Evolutionary conservation across 2,888 invertebrate species (phyloP).

Genomic region (Catocala fraxini): DNA sequence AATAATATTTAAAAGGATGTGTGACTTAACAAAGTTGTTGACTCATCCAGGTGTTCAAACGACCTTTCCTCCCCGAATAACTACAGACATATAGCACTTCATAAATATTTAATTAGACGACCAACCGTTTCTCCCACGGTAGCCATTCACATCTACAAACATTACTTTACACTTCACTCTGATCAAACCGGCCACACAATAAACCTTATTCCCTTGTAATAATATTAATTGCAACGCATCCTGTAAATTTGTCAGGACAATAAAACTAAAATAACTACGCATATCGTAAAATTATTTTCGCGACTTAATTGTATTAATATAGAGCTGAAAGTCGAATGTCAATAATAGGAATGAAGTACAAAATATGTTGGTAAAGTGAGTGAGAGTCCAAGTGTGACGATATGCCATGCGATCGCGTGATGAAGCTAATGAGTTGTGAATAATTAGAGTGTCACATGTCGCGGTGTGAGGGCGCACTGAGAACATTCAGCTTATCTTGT

Average conservation of each 20-base stretch:
- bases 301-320: conserved; percentile 14
- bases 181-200: conserved; percentile 9
- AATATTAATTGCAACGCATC: conserved; percentile 21
- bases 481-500: conserved; percentile 45
- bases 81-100: conserved; percentile 62
- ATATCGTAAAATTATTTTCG: background rate
- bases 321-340: conserved; percentile 38
- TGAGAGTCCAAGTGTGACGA: conserved; percentile 71
- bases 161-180: conserved; percentile 14
- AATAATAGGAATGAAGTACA: conserved; percentile 9
- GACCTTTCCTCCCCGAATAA: conserved; percentile 72
- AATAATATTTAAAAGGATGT: background rate
- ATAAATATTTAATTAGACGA: conserved; percentile 82
- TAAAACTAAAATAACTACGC: conserved; percentile 13
- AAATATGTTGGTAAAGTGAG: conserved; percentile 31
- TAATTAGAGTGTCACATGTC: conserved; percentile 75
- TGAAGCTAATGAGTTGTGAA: conserved; percentile 73
- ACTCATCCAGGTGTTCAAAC: conserved; percentile 71
- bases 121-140: conserved; percentile 80
- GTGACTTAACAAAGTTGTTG: conserved; percentile 37
- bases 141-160: conserved; percentile 47
- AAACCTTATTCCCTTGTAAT: conserved; percentile 34
- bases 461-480: conserved; percentile 60
- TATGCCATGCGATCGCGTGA: conserved; percentile 78
- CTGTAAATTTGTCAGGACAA: conserved; percentile 33